Base-by-base conservation (phyloP, 2,797 vertebrate species). In the Sebastes flavidus region DNA sequence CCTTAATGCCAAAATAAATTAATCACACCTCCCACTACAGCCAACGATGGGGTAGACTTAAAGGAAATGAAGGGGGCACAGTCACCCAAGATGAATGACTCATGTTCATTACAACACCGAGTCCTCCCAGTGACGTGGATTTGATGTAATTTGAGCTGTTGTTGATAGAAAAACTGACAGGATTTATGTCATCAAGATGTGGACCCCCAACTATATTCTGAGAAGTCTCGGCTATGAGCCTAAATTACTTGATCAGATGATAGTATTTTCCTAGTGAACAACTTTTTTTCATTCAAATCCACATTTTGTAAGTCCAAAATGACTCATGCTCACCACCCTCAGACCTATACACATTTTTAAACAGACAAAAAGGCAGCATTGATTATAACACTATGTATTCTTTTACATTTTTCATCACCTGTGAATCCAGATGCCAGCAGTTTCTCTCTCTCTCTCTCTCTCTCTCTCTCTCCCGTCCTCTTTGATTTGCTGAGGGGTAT, bases 401-500 rank as follows among this genome's bases (percentile, higher is more conserved):
- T 25, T 22, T 30, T 34, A 46, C 42, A 46, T 1, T 46, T 18
- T 18, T 46, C 42, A 18, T n/a, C 46, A 52, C 20, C 46, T 52
- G 46, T 20, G 14, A 73, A 71, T 67, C 67, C 66, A 61, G 76
- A 66, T 72, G 52, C 27, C 30, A 11, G 71, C 83, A 68, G 71
- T 63, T 54, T 18, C 61, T 36, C 61, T 56, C n/a, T 9, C 56
- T 16, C 32, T 29, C 52, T 61, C 29, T 32, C 20, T 32, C 60
- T 22, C 20, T 16, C n/a, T 5, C 25, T 18, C 29, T 25, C 61
- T 36, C 60, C 5, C 7, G 1, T 22, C 18, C 61, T 49, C 78
- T 91, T 90, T 80, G 82, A 85, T 88, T 87, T 66, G 77, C 72
- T 65, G 75, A 80, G 29, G 75, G 83, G 83, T 55, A 87, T 92